These are phyloP conservation scores for Mustela lutreola DNA, from an alignment of 2,113 vertebrate species.

Conservation along the genomic window DNA sequence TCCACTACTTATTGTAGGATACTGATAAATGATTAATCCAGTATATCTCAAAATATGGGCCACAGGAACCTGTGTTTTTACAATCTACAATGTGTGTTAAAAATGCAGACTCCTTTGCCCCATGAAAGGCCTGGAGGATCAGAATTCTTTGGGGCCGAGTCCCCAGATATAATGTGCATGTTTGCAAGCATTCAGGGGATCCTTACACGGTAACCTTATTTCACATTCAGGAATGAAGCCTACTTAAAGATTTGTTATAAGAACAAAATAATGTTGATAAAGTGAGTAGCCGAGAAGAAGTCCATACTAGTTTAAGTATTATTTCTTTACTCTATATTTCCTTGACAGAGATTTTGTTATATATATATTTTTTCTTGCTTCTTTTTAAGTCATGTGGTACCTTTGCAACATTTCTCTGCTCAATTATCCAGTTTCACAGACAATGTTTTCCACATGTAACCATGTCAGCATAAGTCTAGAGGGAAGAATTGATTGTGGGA, in stretches of 20 bases:
- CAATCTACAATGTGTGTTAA: background rate
- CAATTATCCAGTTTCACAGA: background rate
- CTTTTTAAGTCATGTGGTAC: background rate
- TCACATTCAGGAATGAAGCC: background rate
- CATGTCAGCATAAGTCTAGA: background rate
- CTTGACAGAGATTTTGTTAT: background rate
- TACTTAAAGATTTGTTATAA: background rate
- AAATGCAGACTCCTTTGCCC: background rate
- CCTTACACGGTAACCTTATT: background rate
- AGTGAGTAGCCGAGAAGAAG: background rate
- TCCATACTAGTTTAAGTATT: background rate
- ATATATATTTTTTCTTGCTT: background rate
- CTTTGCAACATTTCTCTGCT: background rate
- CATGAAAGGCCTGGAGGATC: background rate
- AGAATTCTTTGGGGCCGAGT: background rate
- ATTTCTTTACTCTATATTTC: background rate
- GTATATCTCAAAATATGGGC: background rate
- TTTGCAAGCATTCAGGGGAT: background rate
- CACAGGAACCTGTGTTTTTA: background rate
- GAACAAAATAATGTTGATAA: background rate
- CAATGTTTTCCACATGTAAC: background rate
- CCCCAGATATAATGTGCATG: background rate
- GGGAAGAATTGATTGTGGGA: background rate
- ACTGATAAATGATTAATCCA: background rate
- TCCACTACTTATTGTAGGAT: background rate